Percentiles rank a stretch among this genome's conserved stretches.
Evolutionary conservation across 1,140 invertebrate genomes (phyloP).

Genomic region (Chironomus striatipennis): DNA sequence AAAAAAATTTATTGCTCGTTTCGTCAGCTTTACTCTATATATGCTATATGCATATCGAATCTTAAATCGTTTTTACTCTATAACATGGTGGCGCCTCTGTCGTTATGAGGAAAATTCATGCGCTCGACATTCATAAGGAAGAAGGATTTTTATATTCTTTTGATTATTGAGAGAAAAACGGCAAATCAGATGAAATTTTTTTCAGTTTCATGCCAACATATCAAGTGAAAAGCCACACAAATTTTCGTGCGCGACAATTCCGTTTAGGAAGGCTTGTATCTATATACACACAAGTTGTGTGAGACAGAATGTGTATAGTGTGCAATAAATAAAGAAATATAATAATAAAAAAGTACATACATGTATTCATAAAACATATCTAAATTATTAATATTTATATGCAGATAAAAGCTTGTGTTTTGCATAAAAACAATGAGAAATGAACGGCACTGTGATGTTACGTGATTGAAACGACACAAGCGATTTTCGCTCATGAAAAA

Average conservation of each 20-base stretch:
- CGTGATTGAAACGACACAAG: not conserved
- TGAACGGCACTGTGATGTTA: constrained; percentile 1
- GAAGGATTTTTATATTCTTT: not conserved
- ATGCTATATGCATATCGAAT: no score
- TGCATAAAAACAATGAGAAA: constrained; percentile 9
- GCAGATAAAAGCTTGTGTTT: constrained; percentile 3
- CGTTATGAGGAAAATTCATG: not conserved
- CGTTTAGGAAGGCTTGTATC: not conserved
- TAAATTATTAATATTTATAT: constrained; percentile 11
- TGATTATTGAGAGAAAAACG: constrained; percentile 9
- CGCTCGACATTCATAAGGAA: not conserved
- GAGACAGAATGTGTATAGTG: not conserved
- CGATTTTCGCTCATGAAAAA: not conserved
- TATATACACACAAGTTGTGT: no score
- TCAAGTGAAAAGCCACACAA: not conserved
- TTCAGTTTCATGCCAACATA: constrained; percentile 16
- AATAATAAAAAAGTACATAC: constrained; percentile 1
- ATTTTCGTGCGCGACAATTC: not conserved
- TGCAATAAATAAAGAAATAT: constrained; percentile 6
- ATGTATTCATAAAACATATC: not conserved
- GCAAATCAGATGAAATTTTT: constrained; percentile 1
- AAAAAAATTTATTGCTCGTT: constrained; percentile 1
- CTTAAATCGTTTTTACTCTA: not conserved
- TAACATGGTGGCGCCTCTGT: not conserved
- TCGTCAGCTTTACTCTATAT: not conserved